Conservation (phyloP, 2,797 vertebrate genomes). For the Karalla daura region DNA sequence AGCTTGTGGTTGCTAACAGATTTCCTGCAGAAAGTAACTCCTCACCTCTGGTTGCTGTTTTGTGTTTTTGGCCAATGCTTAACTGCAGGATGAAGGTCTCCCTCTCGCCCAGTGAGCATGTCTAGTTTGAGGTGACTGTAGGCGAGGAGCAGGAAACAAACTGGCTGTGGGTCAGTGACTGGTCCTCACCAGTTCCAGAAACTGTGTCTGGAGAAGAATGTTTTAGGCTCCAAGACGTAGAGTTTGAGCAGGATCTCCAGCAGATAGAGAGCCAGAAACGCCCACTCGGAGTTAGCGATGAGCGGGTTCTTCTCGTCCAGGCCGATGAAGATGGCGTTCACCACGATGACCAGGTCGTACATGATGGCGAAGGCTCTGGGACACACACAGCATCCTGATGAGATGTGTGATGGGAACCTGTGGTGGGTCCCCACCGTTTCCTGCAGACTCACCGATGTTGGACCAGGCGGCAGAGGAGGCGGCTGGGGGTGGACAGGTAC, state of each 20-base stretch:
- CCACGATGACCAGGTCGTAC: constrained; percentile 90
- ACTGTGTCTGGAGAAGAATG: constrained; percentile 88
- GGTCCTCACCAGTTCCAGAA: constrained; percentile 96
- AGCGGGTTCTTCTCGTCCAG: constrained; percentile 89
- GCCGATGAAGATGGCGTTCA: constrained; percentile 93
- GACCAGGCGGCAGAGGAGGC: constrained; percentile 81
- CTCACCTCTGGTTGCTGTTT: no score
- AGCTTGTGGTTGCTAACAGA: no score
- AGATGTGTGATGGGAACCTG: no score
- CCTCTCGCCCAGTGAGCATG: no score
- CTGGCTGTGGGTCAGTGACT: neutral
- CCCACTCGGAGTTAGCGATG: constrained; percentile 90
- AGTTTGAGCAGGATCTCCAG: constrained; percentile 92
- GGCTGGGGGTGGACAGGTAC: constrained; percentile 85
- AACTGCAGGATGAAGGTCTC: no score
- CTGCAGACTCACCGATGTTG: constrained; percentile 85
- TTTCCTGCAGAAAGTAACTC: no score
- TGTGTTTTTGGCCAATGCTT: no score
- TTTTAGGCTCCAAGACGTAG: constrained; percentile 89
- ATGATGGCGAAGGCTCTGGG: constrained; percentile 90
- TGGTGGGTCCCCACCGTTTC: no score
- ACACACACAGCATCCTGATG: no score
- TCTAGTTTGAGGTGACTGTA: no score
- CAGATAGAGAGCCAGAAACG: constrained; percentile 89
- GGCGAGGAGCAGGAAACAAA: no score